Conservation (phyloP, 2,797 vertebrate genomes). For the Vultur gryphus region DNA sequence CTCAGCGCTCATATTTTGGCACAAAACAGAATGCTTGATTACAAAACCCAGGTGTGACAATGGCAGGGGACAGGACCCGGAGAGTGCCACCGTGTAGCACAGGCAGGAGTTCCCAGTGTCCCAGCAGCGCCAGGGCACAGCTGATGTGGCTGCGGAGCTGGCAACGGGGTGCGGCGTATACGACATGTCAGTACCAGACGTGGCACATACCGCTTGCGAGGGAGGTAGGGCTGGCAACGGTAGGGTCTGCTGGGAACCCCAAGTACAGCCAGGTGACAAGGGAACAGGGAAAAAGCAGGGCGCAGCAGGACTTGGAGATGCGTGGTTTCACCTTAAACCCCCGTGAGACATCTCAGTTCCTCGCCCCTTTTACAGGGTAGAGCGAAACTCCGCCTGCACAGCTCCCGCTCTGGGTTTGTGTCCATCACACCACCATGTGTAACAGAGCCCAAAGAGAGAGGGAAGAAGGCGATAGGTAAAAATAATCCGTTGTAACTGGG, state of each 20-base stretch:
- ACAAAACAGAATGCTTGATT: fast-evolving
- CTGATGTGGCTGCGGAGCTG: background rate
- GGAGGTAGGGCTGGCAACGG: background rate
- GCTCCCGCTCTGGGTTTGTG: background rate
- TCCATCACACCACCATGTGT: fast-evolving
- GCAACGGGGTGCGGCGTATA: fast-evolving
- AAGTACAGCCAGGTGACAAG: background rate
- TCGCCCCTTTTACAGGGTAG: background rate
- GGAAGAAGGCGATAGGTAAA: background rate
- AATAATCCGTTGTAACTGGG: background rate
- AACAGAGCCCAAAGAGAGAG: background rate
- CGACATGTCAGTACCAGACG: fast-evolving
- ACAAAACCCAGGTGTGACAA: background rate
- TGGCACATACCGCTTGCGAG: background rate
- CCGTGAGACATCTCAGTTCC: fast-evolving
- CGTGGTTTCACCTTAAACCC: background rate
- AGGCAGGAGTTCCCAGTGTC: fast-evolving
- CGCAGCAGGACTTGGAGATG: background rate
- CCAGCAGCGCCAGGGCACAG: background rate
- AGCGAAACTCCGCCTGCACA: fast-evolving
- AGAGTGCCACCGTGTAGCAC: background rate
- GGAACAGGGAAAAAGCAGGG: background rate
- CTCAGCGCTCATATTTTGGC: background rate
- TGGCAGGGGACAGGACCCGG: background rate
- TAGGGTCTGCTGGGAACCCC: background rate